Evolutionary conservation across 2,113 vertebrate species (phyloP), one percentile per base, ranked within the genome.

Genomic region (Microcebus jonahi): DNA sequence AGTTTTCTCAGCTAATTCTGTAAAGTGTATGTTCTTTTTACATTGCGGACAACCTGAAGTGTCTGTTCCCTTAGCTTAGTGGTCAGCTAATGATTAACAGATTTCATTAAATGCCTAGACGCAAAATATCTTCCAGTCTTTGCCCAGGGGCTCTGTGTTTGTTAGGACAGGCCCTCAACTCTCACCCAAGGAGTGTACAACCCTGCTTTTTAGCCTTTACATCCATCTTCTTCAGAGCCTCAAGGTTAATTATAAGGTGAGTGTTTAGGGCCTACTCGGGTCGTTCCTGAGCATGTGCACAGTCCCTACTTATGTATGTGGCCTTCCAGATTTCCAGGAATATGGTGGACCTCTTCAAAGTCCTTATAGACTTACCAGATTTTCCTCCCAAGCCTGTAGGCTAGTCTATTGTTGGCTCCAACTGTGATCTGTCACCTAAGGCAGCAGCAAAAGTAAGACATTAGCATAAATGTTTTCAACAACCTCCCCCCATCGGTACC

Each of bases 91-190:
- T 34, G 23, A n/a, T 82, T 92, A 80, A 63, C 8, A 79, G 75
- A 76, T 90, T 88, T 94, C 73, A 61, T 73, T 73, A 87, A 95
- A 81, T 95, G 34, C 50, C 55, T 61, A 48, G 18, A 84, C 90
- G 55, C 23, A 34, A 94, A 67, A 23, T 31, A 73, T 31, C 42
- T 57, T 73, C 68, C 31, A n/a, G 3, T 27, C 21, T 88, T 71
- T 84, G 42, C 27, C 34, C 21, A 71, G 8, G 45, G 55, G 1
- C 34, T 89, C 53, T 65, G 7, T 80, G 34, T 59, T 6, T 20
- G 13, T 75, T n/a, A 63, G 20, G 14, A 27, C 4, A 59, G n/a
- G 45, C 27, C 70, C 59, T 80, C 20, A 68, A 18, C n/a, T 88
- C 50, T 76, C 42, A 55, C 21, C 73, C 39, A 12, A 5, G 2